Conservation (phyloP, 2,797 vertebrate genomes). For the Semaprochilodus insignis region DNA sequence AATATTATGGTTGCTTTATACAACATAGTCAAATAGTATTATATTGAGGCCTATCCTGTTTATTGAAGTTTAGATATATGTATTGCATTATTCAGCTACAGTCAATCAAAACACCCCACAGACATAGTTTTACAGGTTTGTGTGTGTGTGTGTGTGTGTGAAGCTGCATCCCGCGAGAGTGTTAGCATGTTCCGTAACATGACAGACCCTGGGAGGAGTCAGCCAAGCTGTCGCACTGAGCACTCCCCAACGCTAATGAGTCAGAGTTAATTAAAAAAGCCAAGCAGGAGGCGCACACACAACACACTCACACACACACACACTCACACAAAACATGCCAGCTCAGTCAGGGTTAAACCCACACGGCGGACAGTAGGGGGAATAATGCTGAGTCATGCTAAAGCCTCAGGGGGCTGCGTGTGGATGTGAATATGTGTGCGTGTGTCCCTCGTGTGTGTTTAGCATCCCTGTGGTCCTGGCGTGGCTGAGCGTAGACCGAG, state of each 20-base stretch:
- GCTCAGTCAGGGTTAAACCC: slow-evolving; percentile 50
- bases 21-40: too few relatives aligned
- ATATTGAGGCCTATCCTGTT: too few relatives aligned
- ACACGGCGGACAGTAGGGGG: slow-evolving; percentile 41
- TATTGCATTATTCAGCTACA: neutral
- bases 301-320: neutral
- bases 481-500: neutral
- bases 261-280: slow-evolving; percentile 81
- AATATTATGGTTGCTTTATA: too few relatives aligned
- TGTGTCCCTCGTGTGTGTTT: slow-evolving; percentile 42
- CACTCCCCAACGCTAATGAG: slow-evolving; percentile 79
- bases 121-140: neutral
- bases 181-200: slow-evolving; percentile 71
- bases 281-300: slow-evolving; percentile 58
- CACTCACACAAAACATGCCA: neutral
- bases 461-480: slow-evolving; percentile 59
- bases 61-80: neutral
- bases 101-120: neutral
- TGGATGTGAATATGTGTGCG: neutral
- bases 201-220: slow-evolving; percentile 69
- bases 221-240: slow-evolving; percentile 78
- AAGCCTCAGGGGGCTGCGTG: slow-evolving; percentile 30
- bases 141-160: neutral
- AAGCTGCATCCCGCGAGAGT: slow-evolving; percentile 65
- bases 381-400: slow-evolving; percentile 57